A percentile compares a stretch with the other conserved stretches of the same genome.
Conservation (phyloP, 1,140 invertebrate species). For the Neoseiulus cucumeris region DNA sequence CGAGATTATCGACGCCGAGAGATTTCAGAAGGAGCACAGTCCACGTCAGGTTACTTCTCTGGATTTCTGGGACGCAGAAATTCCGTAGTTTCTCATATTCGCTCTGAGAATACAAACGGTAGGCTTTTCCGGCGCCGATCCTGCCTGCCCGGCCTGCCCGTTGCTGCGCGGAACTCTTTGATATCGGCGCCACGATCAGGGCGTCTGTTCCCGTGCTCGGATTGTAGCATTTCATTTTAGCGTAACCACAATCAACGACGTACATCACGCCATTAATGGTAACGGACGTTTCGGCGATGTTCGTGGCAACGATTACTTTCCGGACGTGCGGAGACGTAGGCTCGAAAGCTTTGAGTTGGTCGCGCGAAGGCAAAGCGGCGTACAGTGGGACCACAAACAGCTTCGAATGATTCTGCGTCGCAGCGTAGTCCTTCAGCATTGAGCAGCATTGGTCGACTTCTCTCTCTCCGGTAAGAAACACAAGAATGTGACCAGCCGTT, state of each 20-base stretch:
- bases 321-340: conserved; percentile 47
- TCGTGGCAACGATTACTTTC: conserved; percentile 87
- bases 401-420: conserved; percentile 38
- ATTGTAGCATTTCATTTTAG: conserved; percentile 84
- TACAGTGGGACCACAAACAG: conserved; percentile 75
- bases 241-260: conserved; percentile 81
- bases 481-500: conserved; percentile 62
- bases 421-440: conserved; percentile 31
- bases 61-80: conserved; percentile 73
- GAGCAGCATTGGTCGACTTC: conserved; percentile 57
- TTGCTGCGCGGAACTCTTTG: conserved; percentile 72
- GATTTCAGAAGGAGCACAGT: conserved; percentile 82
- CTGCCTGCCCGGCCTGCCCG: conserved; percentile 77
- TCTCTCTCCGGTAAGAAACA: conserved; percentile 85
- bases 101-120: conserved; percentile 41
- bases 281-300: conserved; percentile 91
- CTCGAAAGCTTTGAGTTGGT: conserved; percentile 72
- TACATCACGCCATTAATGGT: conserved; percentile 76
- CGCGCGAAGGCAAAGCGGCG: conserved; percentile 56
- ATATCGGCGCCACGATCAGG: conserved; percentile 59
- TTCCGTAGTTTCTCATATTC: conserved; percentile 47
- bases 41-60: conserved; percentile 59
- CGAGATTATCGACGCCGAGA: conserved; percentile 69
- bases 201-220: conserved; percentile 59
- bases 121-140: conserved; percentile 57